Conservation (phyloP, 2,113 vertebrate species). For the Globicephala melas region DNA sequence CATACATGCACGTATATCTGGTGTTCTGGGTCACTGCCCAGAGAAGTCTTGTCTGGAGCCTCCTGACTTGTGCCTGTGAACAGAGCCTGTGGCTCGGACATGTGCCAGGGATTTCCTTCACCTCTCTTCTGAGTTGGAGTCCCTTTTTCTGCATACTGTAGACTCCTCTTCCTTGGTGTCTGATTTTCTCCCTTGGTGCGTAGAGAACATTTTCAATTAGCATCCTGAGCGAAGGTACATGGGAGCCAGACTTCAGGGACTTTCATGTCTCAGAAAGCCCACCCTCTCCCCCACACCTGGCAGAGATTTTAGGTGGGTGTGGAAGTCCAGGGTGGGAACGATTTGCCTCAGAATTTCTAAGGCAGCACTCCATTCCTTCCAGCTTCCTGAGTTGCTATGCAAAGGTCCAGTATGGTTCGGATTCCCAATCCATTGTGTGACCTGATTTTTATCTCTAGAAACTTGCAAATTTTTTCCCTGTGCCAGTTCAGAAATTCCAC, state of each 20-base stretch:
- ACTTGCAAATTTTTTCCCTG: not conserved
- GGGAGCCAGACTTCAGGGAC: not conserved
- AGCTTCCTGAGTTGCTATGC: not conserved
- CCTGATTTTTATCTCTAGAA: not conserved
- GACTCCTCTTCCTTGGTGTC: not conserved
- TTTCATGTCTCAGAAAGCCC: not conserved
- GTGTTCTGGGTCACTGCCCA: not conserved
- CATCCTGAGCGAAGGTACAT: not conserved
- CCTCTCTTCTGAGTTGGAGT: not conserved
- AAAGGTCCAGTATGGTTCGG: not conserved
- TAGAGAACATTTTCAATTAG: not conserved
- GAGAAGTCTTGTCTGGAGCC: not conserved
- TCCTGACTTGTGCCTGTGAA: not conserved
- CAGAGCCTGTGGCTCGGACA: fast-evolving
- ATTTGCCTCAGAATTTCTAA: not conserved
- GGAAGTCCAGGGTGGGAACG: not conserved
- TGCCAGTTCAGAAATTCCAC: not conserved
- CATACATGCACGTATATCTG: not conserved
- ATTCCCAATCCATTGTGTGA: not conserved
- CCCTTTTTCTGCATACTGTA: not conserved
- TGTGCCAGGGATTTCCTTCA: not conserved
- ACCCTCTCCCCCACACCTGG: not conserved
- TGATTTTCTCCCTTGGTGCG: not conserved
- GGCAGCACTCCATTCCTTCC: not conserved
- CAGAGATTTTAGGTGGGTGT: not conserved